A percentile compares a stretch with the other conserved stretches of the same genome.
These are phyloP conservation scores for Centropyge bicolor DNA, from an alignment of 2,797 vertebrate species.

Conservation along the genomic window DNA sequence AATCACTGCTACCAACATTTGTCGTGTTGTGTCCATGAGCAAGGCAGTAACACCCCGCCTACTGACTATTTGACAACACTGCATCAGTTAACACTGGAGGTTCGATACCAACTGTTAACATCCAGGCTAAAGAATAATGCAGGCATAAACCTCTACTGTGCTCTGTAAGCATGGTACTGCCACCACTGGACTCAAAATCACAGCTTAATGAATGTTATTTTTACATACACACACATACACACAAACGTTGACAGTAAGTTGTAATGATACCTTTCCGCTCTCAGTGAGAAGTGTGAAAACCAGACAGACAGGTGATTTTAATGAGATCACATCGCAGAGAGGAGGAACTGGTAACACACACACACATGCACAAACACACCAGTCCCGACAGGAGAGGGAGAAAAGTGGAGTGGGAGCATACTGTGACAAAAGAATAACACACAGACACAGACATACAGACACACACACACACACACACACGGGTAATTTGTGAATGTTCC, in stretches of 20 bases:
- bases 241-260: conserved; percentile 12
- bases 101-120: neutral
- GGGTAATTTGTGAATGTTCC: conserved; percentile 26
- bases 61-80: neutral
- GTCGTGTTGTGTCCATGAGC: neutral
- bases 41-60: neutral
- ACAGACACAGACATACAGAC: conserved; percentile 21
- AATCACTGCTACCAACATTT: neutral
- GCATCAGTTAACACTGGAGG: neutral
- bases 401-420: conserved; percentile 34
- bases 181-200: conserved; percentile 3
- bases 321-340: conserved; percentile 56
- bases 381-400: neutral
- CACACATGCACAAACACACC: neutral
- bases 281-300: conserved; percentile 50
- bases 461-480: neutral
- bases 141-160: neutral
- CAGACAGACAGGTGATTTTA: conserved; percentile 58
- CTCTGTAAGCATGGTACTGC: neutral
- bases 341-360: neutral
- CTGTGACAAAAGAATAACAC: conserved; percentile 50
- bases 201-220: no score
- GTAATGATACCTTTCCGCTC: conserved; percentile 26
- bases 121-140: neutral
- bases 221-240: conserved; percentile 1